Base-by-base conservation (phyloP, 2,888 invertebrate species). In the Eupeodes latifasciatus region DNA sequence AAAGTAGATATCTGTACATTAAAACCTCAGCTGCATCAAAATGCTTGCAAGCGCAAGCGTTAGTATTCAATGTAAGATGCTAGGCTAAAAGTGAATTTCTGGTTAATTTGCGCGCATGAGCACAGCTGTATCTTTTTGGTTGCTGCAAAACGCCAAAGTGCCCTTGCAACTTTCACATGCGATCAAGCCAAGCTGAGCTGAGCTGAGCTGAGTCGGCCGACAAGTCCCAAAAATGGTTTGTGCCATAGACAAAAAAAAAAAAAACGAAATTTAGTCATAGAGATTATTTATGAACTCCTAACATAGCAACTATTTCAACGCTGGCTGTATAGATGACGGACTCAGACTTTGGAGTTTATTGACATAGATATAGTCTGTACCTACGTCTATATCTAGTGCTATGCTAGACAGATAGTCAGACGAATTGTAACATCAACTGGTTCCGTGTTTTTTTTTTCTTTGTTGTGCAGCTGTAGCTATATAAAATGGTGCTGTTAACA, bases 121-220 rank as follows among this genome's bases (percentile, higher is more conserved):
- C 59, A 61, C 81, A 76, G 67, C 74, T 74, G 74, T 36, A 55
- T 53, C 10, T 71, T 5, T 59, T 27, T 40, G 40, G n/a, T 27
- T 57, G 69, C 27, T 27, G 2, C 1, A 2, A 27, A 27, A 27
- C 27, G 27, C 59, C 72, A 67, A 55, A 81, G 76, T 66, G 72
- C 85, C 66, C 81, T 85, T 74, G 85, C 81, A 81, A 85, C 85
- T 85, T 85, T 85, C 85, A 81, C 85, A 82, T 75, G 72, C 59
- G 75, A 14, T 36, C 53, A 16, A 57, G 27, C 49, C 19, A 40
- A 40, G 40, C 9, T 1, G 0, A 40, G 40, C 9, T 9, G 44
- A 62, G 62, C 40, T n/a, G 3, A 62, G 61, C 36, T 9, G 36
- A 61, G 9, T 49, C 49, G 51, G 34, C 57, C 59, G 59, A 72